Evolutionary conservation across 2,797 vertebrate species (phyloP).

Genomic region (Sebastolobus altivelis): DNA sequence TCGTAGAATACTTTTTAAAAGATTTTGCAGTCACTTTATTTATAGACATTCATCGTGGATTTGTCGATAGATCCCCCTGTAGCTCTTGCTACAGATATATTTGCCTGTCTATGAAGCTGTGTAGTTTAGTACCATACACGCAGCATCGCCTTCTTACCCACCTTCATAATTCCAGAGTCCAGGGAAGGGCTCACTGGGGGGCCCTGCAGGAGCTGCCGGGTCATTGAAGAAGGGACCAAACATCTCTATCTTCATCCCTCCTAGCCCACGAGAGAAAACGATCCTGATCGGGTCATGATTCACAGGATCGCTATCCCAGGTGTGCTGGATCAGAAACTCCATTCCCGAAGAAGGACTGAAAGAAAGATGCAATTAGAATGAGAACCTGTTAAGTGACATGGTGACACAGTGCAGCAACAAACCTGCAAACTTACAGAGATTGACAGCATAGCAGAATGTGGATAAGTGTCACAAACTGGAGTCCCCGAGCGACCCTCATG

Average conservation of each 20-base stretch:
- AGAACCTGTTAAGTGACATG: not conserved
- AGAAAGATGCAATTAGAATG: conserved; percentile 14
- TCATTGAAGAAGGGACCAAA: conserved; percentile 92
- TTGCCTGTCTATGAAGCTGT: not conserved
- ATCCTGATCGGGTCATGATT: conserved; percentile 86
- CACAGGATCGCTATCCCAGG: conserved; percentile 90
- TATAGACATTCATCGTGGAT: not conserved
- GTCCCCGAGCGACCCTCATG: conserved; percentile 52
- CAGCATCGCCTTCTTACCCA: conserved; percentile 55
- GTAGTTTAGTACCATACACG: not conserved
- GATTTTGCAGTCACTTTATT: conserved; percentile 9
- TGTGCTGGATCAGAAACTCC: conserved; percentile 88
- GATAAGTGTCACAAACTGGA: conserved; percentile 50
- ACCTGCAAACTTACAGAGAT: conserved; percentile 56
- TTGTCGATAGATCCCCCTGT: not conserved
- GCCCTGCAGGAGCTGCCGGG: conserved; percentile 86
- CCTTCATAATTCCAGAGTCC: conserved; percentile 95
- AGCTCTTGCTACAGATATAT: not conserved
- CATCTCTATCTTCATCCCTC: conserved; percentile 88
- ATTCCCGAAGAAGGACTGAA: conserved; percentile 76
- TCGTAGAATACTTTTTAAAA: not conserved
- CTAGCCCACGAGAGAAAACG: conserved; percentile 79
- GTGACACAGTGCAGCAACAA: not conserved
- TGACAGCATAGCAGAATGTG: conserved; percentile 52
- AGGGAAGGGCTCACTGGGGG: conserved; percentile 86